phyloP scores from a whole-genome alignment of 2,888 invertebrate genomes.

The Drosophila melanocephala region DNA sequence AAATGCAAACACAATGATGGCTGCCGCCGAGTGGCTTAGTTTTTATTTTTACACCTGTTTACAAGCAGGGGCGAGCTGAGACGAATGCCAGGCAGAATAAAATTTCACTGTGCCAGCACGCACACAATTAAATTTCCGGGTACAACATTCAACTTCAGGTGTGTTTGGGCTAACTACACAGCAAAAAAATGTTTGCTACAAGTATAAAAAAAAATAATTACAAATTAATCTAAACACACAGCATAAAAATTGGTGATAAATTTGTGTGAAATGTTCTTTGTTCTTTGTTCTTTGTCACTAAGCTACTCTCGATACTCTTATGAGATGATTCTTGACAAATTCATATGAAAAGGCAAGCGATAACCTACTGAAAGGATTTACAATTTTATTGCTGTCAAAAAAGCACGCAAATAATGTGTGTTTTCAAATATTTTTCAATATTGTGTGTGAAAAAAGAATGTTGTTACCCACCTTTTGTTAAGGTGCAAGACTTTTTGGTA shows the following conservation, averaged over 20 bases:
- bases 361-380: accelerated
- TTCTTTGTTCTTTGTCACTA: background rate
- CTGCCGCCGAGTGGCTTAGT: slow-evolving; percentile 70
- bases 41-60: slow-evolving; percentile 79
- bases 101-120: slow-evolving; percentile 75
- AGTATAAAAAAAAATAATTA: background rate
- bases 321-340: background rate
- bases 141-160: slow-evolving; percentile 67
- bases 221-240: background rate
- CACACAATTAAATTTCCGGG: slow-evolving; percentile 80
- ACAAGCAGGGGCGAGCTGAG: slow-evolving; percentile 49
- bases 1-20: slow-evolving; percentile 69
- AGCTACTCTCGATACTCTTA: too few relatives aligned
- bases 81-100: slow-evolving; percentile 25
- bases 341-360: background rate
- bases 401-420: background rate
- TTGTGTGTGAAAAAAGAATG: background rate
- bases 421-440: background rate
- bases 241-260: background rate
- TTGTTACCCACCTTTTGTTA: background rate
- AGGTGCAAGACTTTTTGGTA: slow-evolving; percentile 62
- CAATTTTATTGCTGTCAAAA: background rate
- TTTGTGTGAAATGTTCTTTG: background rate
- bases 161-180: slow-evolving; percentile 31
- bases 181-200: background rate